Conservation (phyloP, 2,113 vertebrate genomes). For the Hiodon tergisus region DNA sequence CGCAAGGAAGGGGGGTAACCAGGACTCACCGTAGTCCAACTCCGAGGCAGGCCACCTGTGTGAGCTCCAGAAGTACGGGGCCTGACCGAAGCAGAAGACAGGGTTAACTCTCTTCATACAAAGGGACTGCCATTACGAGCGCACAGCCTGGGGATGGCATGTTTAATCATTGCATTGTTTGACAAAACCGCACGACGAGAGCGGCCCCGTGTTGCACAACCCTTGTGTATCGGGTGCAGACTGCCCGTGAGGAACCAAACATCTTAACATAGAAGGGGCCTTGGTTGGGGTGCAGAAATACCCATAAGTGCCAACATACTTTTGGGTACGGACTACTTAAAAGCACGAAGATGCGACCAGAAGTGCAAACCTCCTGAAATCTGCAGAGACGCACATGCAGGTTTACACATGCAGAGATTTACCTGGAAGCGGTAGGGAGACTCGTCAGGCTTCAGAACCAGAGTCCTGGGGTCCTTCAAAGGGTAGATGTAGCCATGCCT, state of each 20-base stretch:
- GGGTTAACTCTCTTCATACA: not conserved
- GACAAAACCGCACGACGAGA: too few species aligned
- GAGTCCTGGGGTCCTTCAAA: slow-evolving; percentile 49
- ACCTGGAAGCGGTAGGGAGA: slow-evolving; percentile 72
- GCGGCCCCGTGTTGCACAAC: too few species aligned
- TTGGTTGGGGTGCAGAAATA: too few species aligned
- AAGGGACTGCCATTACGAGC: not conserved
- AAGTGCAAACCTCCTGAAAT: slow-evolving; percentile 10
- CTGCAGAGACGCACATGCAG: not conserved
- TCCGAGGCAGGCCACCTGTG: slow-evolving; percentile 82
- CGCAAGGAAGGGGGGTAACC: not conserved
- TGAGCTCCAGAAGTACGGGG: slow-evolving; percentile 88
- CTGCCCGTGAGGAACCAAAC: too few species aligned
- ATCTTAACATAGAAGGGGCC: too few species aligned
- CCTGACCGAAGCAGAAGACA: slow-evolving; percentile 52
- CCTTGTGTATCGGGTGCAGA: too few species aligned
- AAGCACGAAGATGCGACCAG: slow-evolving; percentile 25
- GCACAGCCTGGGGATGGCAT: too few species aligned
- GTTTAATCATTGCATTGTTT: too few species aligned
- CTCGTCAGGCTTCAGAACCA: slow-evolving; percentile 53
- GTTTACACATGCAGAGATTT: not conserved
- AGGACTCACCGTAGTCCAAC: slow-evolving; percentile 83
- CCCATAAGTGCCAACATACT: too few species aligned
- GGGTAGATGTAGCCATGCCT: slow-evolving; percentile 68
- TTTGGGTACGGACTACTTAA: not conserved